Conservation (phyloP, 2,797 vertebrate genomes). For the Chelonia mydas region DNA sequence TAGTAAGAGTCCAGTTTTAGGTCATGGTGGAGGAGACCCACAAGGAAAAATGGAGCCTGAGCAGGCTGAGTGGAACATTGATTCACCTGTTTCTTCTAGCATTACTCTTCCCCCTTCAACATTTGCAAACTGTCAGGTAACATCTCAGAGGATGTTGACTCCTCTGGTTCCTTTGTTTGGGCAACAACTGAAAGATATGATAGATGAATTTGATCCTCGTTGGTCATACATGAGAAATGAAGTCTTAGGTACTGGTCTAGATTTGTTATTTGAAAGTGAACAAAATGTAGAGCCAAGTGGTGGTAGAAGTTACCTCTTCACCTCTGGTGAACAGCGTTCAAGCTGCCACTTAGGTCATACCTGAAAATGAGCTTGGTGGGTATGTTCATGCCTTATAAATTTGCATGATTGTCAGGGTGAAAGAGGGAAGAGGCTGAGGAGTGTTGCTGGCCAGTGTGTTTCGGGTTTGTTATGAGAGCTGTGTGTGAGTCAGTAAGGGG, state of each 20-base stretch:
- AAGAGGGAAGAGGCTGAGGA: not conserved
- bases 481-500: fast-evolving
- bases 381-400: not conserved
- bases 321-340: constrained; percentile 32
- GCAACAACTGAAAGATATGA: constrained; percentile 50
- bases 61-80: constrained; percentile 8
- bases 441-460: not conserved
- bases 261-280: constrained; percentile 7
- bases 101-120: not conserved
- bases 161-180: not conserved
- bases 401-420: not conserved
- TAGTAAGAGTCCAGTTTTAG: not conserved
- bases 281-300: not conserved
- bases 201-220: not conserved
- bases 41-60: not conserved
- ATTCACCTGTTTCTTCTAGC: not conserved
- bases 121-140: constrained; percentile 5
- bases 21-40: not conserved
- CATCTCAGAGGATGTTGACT: not conserved
- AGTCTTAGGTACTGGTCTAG: constrained; percentile 39
- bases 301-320: constrained; percentile 37
- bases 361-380: constrained; percentile 3
- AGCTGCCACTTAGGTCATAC: constrained; percentile 39
- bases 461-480: not conserved
- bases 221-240: constrained; percentile 50